Evolutionary conservation across 2,888 invertebrate species (phyloP).

Genomic region (Leucozona laternaria): DNA sequence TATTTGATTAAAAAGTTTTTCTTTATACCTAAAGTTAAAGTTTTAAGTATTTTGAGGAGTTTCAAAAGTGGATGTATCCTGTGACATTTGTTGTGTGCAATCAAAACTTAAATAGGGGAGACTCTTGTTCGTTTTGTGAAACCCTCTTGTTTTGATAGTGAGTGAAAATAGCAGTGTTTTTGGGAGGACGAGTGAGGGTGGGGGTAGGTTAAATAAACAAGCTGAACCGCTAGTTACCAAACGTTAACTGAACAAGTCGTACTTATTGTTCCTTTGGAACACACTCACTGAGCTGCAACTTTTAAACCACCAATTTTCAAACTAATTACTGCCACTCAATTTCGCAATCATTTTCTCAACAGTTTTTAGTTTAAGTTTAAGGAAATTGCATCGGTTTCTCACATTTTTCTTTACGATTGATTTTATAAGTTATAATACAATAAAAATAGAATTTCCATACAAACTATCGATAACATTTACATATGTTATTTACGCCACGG

Average conservation of each 20-base stretch:
- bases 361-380: no score
- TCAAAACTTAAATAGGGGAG: conserved; percentile 1
- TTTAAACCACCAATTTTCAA: no score
- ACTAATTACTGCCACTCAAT: no score
- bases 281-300: no score
- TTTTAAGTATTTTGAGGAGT: conserved; percentile 50
- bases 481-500: no score
- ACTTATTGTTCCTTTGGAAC: no score
- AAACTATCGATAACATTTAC: no score
- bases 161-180: neutral
- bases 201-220: neutral
- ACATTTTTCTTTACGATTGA: no score
- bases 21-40: conserved; percentile 5
- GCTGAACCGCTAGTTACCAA: neutral
- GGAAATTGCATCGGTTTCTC: no score
- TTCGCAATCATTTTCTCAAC: no score
- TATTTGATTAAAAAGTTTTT: conserved; percentile 54
- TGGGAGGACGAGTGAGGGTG: neutral
- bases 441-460: no score
- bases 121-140: neutral
- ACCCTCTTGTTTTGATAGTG: neutral
- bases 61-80: conserved; percentile 35
- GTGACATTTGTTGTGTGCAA: conserved; percentile 14
- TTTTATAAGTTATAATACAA: no score
- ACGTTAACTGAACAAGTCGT: neutral